Evolutionary conservation across 2,797 vertebrate species (phyloP).

Genomic region (Calcarius lapponicus): DNA sequence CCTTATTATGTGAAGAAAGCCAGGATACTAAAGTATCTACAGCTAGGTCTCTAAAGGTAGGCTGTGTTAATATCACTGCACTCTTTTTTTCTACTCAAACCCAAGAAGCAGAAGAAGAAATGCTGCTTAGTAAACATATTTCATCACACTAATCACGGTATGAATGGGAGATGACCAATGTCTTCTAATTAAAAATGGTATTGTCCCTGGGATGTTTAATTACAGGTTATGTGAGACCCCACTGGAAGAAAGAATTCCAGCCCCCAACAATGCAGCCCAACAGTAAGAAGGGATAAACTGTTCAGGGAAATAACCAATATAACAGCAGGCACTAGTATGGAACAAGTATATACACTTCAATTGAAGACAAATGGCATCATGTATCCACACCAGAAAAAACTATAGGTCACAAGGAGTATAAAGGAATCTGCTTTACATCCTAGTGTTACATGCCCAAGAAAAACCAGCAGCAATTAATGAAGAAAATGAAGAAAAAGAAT

Average conservation of each 20-base stretch:
- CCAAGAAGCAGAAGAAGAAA: not conserved
- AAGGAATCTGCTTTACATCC: not conserved
- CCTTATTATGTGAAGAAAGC: not conserved
- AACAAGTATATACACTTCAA: not conserved
- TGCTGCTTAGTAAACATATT: not conserved
- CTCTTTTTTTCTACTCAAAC: not conserved
- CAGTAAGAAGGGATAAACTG: not conserved
- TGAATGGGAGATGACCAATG: not conserved
- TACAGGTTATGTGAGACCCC: not conserved
- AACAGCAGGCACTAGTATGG: not conserved
- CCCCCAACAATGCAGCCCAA: not conserved
- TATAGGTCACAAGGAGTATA: not conserved
- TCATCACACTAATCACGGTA: not conserved
- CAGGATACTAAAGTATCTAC: not conserved
- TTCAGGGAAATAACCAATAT: not conserved
- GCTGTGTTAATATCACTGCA: not conserved
- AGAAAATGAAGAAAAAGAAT: not conserved
- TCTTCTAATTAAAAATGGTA: not conserved
- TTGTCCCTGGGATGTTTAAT: not conserved
- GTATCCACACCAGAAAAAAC: not conserved
- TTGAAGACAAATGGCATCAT: not conserved
- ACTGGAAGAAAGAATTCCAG: not conserved
- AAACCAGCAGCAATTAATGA: not conserved
- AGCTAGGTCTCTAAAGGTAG: not conserved
- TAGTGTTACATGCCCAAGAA: not conserved